Evolutionary conservation across 2,888 invertebrate genomes (phyloP), one percentile per base, ranked within the genome.

Genomic region (Spisula solida): DNA sequence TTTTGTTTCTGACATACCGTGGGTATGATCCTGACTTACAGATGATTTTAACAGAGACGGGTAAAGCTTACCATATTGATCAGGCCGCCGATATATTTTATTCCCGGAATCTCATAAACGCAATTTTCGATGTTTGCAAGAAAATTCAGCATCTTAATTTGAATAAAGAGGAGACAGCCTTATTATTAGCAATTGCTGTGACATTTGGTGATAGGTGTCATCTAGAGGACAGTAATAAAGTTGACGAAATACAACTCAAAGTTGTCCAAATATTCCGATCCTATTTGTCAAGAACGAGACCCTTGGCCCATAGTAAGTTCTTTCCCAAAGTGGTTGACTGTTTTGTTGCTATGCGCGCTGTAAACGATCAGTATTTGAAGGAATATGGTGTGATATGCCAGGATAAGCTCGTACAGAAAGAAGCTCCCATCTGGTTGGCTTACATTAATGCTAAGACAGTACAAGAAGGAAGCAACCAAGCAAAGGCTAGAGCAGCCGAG

Each of bases 81-180:
- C 92, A 92, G 60, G 92, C 92, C 70, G 92, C 92, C 55, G 92
- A 92, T 60, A 92, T 92, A 0, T 92, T 92, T 47, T 92, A 92
- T 82, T 91, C 92, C 16, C 66, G 92, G 51, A 87, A 92, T 87
- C 91, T 92, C 87, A 92, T 92, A n/a, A 87, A 86, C 34, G 79
- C 92, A 16, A 92, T 92, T 18, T 92, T 92, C 79, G 90, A 91
- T 82, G 92, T 92, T 16, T 92, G 92, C 75, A 92, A 90, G 70
- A 92, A 92, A 87, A 91, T 92, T 41, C 92, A 91, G 80, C 78
- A 75, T 29, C 87, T 92, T 12, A 47, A 83, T 56, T 83, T 92
- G 14, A 88, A 87, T 5, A 89, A 88, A 81, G 92, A 91, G 51
- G 92, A 92, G 88, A 92, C 92, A 34, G 90, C 92, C 12, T 89